These are phyloP conservation scores for Andrena cerasifolii DNA, from an alignment of 1,140 invertebrate species.

Conservation along the genomic window DNA sequence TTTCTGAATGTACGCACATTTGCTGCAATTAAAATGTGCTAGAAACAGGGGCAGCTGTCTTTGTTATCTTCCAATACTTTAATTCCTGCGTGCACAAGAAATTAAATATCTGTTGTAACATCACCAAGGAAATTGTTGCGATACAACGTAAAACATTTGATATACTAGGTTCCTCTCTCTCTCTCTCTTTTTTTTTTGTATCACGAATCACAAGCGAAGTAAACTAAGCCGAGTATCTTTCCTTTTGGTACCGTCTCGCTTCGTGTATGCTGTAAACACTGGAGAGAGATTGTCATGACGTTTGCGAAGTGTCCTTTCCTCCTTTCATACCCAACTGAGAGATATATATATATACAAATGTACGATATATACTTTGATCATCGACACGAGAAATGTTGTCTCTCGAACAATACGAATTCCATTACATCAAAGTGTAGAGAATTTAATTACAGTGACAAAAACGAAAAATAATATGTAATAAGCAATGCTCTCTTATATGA, in stretches of 20 bases:
- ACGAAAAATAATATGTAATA: conserved; percentile 51
- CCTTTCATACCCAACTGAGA: neutral
- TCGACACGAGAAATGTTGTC: conserved; percentile 23
- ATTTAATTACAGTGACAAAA: conserved; percentile 48
- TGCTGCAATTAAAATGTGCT: conserved; percentile 60
- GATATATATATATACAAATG: conserved; percentile 41
- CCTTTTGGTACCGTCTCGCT: conserved; percentile 45
- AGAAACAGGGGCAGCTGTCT: conserved; percentile 45
- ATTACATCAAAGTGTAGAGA: conserved; percentile 31
- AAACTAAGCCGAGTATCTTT: conserved; percentile 46
- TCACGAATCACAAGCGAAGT: conserved; percentile 26
- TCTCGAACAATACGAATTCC: conserved; percentile 32
- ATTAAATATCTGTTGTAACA: conserved; percentile 34
- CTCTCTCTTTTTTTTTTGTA: conserved; percentile 18
- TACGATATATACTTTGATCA: conserved; percentile 2
- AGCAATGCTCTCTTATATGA: conserved; percentile 51
- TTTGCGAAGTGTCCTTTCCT: neutral
- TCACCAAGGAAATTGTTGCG: conserved; percentile 28
- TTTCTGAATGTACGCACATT: conserved; percentile 51
- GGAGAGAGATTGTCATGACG: conserved; percentile 62
- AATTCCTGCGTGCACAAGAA: conserved; percentile 52
- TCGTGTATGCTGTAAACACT: conserved; percentile 45
- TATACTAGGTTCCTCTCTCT: conserved; percentile 40
- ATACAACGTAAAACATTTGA: conserved; percentile 40
- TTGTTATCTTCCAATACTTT: conserved; percentile 44